Base-by-base conservation (phyloP, 2,797 vertebrate genomes). In the Pipistrellus pipistrellus region DNA sequence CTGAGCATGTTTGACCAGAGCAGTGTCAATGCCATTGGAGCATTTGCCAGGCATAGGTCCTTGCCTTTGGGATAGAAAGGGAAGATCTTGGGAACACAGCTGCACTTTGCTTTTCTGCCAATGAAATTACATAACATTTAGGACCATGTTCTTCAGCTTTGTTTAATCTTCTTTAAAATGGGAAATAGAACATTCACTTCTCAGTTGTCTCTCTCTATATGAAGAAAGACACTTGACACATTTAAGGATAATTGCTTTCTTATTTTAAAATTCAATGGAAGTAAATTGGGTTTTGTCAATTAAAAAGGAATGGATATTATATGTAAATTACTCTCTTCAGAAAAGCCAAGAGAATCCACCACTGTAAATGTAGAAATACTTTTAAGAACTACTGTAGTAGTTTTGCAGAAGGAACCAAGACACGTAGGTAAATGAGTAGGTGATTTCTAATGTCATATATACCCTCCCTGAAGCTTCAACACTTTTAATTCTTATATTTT, bases 241-340 rank as follows among this genome's bases (percentile, higher is more conserved):
- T 44, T 69, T 62, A 46, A 78, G 30, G 55, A 85, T 87, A 44
- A 46, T 90, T 44, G 90, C 59, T 87, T 90, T 90, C 76, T 94
- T 90, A 30, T 78, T 73, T 87, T 88, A 73, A 59, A 90, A 72
- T 88, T 81, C 88, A 71, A 64, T 71, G 62, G 46, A 92, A 51
- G 68, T 64, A 25, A 87, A 41, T 85, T 75, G 73, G 38, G 30
- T n/a, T 94, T 62, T 88, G 6, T 53, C 92, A 55, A 1, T 92
- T 94, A 71, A 90, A 87, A 85, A 23, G 3, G 35, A 17, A n/a
- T 51, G 13, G 4, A 87, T 84, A 12, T 72, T 78, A 21, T 72
- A 51, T 93, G 10, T 51, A 76, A 85, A 72, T 93, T 69, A 77
- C 6, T 88, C 1, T 80, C 11, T 93, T 69, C 55, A 51, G 76